Conservation (phyloP, 2,888 invertebrate species). For the Sturmia bella region DNA sequence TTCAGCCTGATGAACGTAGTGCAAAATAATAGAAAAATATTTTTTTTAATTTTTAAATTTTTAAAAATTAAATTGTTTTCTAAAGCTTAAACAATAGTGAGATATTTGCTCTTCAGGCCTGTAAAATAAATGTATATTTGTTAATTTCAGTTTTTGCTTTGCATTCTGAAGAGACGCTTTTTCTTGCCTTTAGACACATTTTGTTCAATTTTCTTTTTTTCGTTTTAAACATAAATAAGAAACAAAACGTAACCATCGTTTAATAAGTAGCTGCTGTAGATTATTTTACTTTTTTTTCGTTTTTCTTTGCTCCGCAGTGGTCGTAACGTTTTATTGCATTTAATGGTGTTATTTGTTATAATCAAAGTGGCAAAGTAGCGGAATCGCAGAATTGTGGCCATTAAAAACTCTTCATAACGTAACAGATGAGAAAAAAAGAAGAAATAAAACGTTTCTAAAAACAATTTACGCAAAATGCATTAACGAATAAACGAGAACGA, state of each 20-base stretch:
- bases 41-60: too few relatives aligned
- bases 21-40: too few relatives aligned
- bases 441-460: slow-evolving; percentile 64
- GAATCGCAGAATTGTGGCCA: slow-evolving; percentile 65
- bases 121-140: too few relatives aligned
- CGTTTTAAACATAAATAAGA: slow-evolving; percentile 18
- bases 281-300: slow-evolving; percentile 34
- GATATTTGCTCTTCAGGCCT: too few relatives aligned
- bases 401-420: slow-evolving; percentile 69
- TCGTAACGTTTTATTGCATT: slow-evolving; percentile 35
- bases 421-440: too few relatives aligned
- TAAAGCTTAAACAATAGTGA: too few relatives aligned
- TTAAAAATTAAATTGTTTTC: too few relatives aligned
- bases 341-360: slow-evolving; percentile 59
- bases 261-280: slow-evolving; percentile 54
- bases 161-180: neutral
- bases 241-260: slow-evolving; percentile 11
- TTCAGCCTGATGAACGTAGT: too few relatives aligned
- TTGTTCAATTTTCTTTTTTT: neutral
- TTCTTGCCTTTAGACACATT: slow-evolving; percentile 15
- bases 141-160: too few relatives aligned
- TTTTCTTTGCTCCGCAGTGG: neutral
- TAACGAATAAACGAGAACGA: slow-evolving; percentile 64
- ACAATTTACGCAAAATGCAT: slow-evolving; percentile 71
- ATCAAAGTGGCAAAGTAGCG: slow-evolving; percentile 62